These are phyloP conservation scores for Protomyctophum bolini DNA, from an alignment of 2,113 vertebrate species.

Conservation along the genomic window DNA sequence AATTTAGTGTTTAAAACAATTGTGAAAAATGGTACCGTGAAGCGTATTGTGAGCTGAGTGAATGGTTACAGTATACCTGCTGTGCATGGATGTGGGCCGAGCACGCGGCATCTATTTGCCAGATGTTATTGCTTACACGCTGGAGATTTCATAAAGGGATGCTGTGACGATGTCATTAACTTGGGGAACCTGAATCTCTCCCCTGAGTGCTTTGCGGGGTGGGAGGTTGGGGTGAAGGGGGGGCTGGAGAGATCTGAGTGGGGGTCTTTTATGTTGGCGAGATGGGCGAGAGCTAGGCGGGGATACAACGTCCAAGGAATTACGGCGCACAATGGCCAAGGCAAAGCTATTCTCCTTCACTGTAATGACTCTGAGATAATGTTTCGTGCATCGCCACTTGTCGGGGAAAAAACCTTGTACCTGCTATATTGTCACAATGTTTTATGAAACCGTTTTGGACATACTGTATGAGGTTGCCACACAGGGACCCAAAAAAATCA, in stretches of 20 bases:
- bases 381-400: too few relatives aligned
- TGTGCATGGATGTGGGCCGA: too few relatives aligned
- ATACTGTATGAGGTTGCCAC: too few relatives aligned
- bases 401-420: too few relatives aligned
- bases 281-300: constrained; percentile 40
- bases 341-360: constrained; percentile 45
- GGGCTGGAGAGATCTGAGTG: constrained; percentile 25
- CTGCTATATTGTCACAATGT: too few relatives aligned
- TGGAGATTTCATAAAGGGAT: constrained; percentile 80
- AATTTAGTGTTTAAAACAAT: too few relatives aligned
- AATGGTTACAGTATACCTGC: too few relatives aligned
- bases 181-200: constrained; percentile 64
- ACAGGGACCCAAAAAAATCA: too few relatives aligned
- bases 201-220: constrained; percentile 28
- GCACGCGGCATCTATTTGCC: constrained; percentile 78
- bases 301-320: constrained; percentile 57
- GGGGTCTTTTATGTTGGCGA: constrained; percentile 47
- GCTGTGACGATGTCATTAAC: constrained; percentile 77
- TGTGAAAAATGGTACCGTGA: too few relatives aligned
- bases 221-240: too few relatives aligned
- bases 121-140: constrained; percentile 80
- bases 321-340: constrained; percentile 51
- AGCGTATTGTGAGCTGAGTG: too few relatives aligned
- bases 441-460: too few relatives aligned
- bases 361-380: constrained; percentile 75